These are phyloP conservation scores for Danaus plexippus DNA, from an alignment of 1,140 invertebrate genomes.

Conservation along the genomic window DNA sequence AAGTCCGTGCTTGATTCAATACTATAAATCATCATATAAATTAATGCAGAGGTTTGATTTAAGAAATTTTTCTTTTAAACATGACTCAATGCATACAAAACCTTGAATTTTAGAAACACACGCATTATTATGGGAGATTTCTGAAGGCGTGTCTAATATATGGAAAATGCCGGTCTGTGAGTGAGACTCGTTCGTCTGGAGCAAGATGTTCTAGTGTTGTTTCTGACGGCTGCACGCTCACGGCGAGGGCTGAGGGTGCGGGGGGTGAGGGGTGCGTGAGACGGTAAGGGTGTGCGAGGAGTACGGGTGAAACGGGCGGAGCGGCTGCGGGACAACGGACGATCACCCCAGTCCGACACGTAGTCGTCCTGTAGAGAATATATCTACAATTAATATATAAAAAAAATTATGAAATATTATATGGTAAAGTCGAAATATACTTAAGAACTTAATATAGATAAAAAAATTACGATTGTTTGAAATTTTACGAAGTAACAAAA, in stretches of 20 bases:
- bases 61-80: neutral
- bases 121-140: too few species aligned
- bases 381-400: neutral
- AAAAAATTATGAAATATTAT: slow-evolving; percentile 16
- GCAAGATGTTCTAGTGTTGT: slow-evolving; percentile 22
- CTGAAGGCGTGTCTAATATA: slow-evolving; percentile 37
- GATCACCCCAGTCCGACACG: slow-evolving; percentile 46
- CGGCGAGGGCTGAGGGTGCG: too few species aligned
- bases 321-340: slow-evolving; percentile 46
- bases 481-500: too few species aligned
- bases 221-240: too few species aligned
- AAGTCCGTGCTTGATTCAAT: too few species aligned
- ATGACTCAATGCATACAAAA: neutral
- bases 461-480: too few species aligned
- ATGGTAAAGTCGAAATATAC: neutral
- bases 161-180: slow-evolving; percentile 54
- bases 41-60: too few species aligned
- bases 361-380: slow-evolving; percentile 38
- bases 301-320: slow-evolving; percentile 42
- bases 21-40: too few species aligned
- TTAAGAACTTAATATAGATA: slow-evolving; percentile 1
- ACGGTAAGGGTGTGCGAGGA: slow-evolving; percentile 40
- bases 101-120: neutral
- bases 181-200: slow-evolving; percentile 45
- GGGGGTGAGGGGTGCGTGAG: slow-evolving; percentile 22